Evolutionary conservation across 2,888 invertebrate species (phyloP).

Genomic region (Rhyacophila evoluta): DNA sequence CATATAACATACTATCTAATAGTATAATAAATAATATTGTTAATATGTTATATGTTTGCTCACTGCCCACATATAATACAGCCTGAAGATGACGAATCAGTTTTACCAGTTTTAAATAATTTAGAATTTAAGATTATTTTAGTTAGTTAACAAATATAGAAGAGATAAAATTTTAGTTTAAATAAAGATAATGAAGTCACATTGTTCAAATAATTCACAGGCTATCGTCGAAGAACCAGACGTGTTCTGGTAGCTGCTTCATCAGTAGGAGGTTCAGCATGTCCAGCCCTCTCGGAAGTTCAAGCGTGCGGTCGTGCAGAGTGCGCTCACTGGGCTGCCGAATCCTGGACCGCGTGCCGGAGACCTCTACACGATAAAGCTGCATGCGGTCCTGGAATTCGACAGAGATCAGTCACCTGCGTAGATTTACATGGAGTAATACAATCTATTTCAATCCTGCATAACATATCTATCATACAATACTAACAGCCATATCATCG

Average conservation of each 20-base stretch:
- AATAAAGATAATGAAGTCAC: background rate
- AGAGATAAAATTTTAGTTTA: too few relatives aligned
- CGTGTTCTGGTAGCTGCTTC: slow-evolving; percentile 68
- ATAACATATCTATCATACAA: too few relatives aligned
- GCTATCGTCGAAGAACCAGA: slow-evolving; percentile 66
- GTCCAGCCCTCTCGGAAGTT: slow-evolving; percentile 70
- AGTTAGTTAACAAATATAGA: too few relatives aligned
- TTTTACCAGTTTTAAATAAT: too few relatives aligned
- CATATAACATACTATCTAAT: too few relatives aligned
- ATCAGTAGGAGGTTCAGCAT: slow-evolving; percentile 68
- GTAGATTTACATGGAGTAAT: slow-evolving; percentile 69
- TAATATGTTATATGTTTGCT: too few relatives aligned
- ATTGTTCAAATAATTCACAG: slow-evolving; percentile 57
- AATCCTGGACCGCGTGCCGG: slow-evolving; percentile 70
- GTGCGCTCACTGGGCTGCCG: slow-evolving; percentile 68
- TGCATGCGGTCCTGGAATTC: slow-evolving; percentile 72
- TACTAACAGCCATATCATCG: too few relatives aligned
- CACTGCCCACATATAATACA: too few relatives aligned
- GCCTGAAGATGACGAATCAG: too few relatives aligned
- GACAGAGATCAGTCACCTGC: slow-evolving; percentile 71
- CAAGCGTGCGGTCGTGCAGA: slow-evolving; percentile 69
- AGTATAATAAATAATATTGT: too few relatives aligned
- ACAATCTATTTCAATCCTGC: background rate
- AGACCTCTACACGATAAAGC: slow-evolving; percentile 57
- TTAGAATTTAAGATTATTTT: too few relatives aligned